Base-by-base conservation (phyloP, 1,140 invertebrate species). In the Caenorhabditis briggsae region DNA sequence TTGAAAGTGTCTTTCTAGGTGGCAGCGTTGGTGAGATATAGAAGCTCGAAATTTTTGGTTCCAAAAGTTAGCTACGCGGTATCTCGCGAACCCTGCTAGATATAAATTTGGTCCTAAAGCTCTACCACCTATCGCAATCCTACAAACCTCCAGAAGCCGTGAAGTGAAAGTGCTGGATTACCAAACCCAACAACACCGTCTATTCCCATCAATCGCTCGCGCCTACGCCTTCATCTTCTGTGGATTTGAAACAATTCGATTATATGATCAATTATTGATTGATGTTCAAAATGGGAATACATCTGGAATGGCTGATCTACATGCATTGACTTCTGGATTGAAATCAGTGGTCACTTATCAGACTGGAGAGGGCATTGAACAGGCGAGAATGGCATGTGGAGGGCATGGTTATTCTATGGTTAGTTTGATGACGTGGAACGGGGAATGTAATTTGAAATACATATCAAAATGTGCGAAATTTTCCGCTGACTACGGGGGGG, bases 121-220 rank as follows among this genome's bases (percentile, higher is more conserved):
- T 33, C 33, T 33, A 33, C 50, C 1, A 53, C 50, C 50, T 53
- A 1, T 12, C 50, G 2, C 9, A 2, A 9, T 5, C 6, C 50
- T 5, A 20, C 1, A 25, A 23, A 2, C 33, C 6, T 94, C 84
- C 90, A 96, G 95, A 70, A 94, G 95, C 87, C 94, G 94, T 0
- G 96, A 98, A 93, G 95, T 95, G 3, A 96, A 97, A 93, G 96
- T 98, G 86, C 93, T 98, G 82, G 96, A 98, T 90, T 98, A 96
- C 91, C 94, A 96, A 85, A 97, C 96, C 1, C 97, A 98, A 92
- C 96, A 97, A 92, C 95, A 96, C 89, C 97, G 97, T 93, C 89
- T 98, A 5, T 95, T 97, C 86, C 96, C 96, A 0, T 93, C 95
- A 87, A 94, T 97, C 33, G 95, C 96, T 7, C 94, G 95, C 1